Evolutionary conservation across 2,888 invertebrate species (phyloP).

Genomic region (Tiliacea citrago): DNA sequence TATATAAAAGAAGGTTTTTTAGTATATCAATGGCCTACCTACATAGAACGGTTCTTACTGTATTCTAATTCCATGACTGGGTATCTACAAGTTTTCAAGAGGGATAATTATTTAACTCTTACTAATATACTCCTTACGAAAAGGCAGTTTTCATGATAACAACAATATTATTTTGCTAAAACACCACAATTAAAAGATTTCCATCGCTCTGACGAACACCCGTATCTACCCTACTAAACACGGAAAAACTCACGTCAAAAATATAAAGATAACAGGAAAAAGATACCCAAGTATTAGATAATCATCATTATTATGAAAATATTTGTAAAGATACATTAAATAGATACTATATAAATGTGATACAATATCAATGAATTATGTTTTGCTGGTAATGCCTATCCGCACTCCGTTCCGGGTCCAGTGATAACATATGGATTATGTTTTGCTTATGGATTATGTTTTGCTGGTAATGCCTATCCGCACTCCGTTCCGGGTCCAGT

Average conservation of each 20-base stretch:
- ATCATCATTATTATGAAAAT: constrained; percentile 36
- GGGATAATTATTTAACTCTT: too few relatives aligned
- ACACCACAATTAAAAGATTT: neutral
- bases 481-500: too few relatives aligned
- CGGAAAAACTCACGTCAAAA: constrained; percentile 3
- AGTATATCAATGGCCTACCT: neutral
- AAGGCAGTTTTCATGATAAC: neutral
- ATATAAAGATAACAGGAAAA: constrained; percentile 14
- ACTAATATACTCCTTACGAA: neutral
- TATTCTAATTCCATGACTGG: neutral
- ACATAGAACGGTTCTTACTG: too few relatives aligned
- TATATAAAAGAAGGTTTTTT: too few relatives aligned
- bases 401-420: too few relatives aligned
- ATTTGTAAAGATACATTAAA: constrained; percentile 28
- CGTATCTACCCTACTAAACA: neutral
- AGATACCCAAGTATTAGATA: constrained; percentile 2
- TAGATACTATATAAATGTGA: neutral
- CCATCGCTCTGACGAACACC: neutral
- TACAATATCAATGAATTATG: constrained; percentile 30
- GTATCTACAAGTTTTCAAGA: neutral
- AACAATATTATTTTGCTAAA: neutral
- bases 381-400: constrained; percentile 21
- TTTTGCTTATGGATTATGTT: too few relatives aligned
- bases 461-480: neutral
- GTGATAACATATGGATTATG: too few relatives aligned